Evolutionary conservation across 2,888 invertebrate species (phyloP).

Genomic region (Agonopterix heracliana): DNA sequence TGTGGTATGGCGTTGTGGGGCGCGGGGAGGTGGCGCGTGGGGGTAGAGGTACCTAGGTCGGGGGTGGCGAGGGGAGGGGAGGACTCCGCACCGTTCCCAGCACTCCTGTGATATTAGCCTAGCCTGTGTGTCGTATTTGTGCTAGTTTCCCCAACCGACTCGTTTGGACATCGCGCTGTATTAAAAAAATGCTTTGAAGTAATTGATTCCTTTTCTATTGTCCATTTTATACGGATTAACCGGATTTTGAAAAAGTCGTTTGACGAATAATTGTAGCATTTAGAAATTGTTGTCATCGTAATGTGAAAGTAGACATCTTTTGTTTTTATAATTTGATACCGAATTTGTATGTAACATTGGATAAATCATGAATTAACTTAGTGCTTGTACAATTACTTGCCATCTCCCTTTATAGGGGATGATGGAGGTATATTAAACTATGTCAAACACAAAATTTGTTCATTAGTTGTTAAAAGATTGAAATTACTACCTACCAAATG

Average conservation of each 20-base stretch:
- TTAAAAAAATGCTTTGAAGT: conserved; percentile 50
- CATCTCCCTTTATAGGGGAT: conserved; percentile 35
- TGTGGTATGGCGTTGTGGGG: conserved; percentile 16
- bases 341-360: conserved; percentile 52
- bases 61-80: conserved; percentile 23
- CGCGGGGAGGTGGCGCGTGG: conserved; percentile 18
- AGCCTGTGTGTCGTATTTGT: conserved; percentile 74
- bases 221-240: conserved; percentile 35
- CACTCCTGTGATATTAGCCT: conserved; percentile 76
- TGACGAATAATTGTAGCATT: conserved; percentile 34
- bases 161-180: conserved; percentile 62
- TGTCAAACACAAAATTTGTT: conserved; percentile 27
- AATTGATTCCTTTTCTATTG: conserved; percentile 49
- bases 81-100: conserved; percentile 67
- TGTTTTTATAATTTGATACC: conserved; percentile 47
- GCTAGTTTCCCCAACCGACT: conserved; percentile 66
- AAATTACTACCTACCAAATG: conserved; percentile 40
- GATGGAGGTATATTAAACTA: conserved; percentile 12
- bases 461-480: conserved; percentile 42
- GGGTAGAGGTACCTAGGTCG: conserved; percentile 7
- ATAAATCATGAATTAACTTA: conserved; percentile 25
- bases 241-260: conserved; percentile 7
- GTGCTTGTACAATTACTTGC: conserved; percentile 33
- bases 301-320: conserved; percentile 32
- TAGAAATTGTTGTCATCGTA: conserved; percentile 40